Evolutionary conservation across 2,888 invertebrate genomes (phyloP).

Genomic region (Ectemnius cavifrons): DNA sequence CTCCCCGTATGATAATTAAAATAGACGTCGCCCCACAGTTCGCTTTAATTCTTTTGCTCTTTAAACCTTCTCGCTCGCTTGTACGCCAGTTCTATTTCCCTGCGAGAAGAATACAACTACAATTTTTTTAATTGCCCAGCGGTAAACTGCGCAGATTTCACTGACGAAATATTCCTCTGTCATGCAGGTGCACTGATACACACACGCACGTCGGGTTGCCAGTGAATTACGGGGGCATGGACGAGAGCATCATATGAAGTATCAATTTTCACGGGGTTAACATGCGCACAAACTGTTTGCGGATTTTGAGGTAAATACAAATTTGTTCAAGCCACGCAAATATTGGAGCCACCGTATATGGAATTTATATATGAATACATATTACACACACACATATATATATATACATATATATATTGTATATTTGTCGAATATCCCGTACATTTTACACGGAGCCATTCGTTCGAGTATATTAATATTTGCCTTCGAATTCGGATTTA

Average conservation of each 20-base stretch:
- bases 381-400: too few relatives aligned
- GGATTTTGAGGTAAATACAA: conserved; percentile 15
- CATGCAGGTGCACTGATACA: neutral
- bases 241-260: neutral
- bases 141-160: neutral
- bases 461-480: conserved; percentile 44
- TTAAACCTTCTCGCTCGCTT: neutral
- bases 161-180: too few relatives aligned
- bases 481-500: conserved; percentile 35
- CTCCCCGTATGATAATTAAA: conserved; percentile 7
- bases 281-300: conserved; percentile 20
- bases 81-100: neutral
- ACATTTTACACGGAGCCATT: conserved; percentile 26
- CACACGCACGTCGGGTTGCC: neutral
- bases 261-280: conserved; percentile 6
- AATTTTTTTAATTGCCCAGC: neutral
- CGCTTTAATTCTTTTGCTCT: neutral
- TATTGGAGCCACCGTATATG: conserved; percentile 9
- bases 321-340: conserved; percentile 47
- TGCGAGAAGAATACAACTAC: too few relatives aligned
- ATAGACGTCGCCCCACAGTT: neutral
- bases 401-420: conserved; percentile 14
- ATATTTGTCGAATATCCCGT: conserved; percentile 45
- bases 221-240: conserved; percentile 4
- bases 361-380: too few relatives aligned